These are phyloP conservation scores for Drosophila bunnanda DNA, from an alignment of 2,888 invertebrate genomes.

Conservation along the genomic window DNA sequence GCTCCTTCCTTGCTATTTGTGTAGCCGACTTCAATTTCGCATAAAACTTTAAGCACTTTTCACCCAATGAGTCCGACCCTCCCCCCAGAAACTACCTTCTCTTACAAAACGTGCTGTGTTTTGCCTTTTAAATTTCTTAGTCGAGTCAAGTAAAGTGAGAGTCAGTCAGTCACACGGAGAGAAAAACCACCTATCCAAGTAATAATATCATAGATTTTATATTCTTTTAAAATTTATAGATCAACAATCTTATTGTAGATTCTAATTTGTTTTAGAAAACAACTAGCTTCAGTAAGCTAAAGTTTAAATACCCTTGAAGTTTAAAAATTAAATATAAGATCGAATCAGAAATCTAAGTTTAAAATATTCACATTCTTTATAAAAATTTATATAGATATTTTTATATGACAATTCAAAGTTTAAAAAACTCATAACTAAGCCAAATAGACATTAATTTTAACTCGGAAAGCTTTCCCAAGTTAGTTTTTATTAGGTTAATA, in stretches of 20 bases:
- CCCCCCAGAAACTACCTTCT: conserved; percentile 10
- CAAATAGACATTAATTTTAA: too few relatives aligned
- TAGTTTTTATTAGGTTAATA: too few relatives aligned
- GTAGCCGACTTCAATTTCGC: conserved; percentile 63
- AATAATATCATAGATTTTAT: background rate
- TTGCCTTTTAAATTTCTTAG: conserved; percentile 70
- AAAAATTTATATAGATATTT: too few relatives aligned
- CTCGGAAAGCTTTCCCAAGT: too few relatives aligned
- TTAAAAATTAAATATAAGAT: too few relatives aligned
- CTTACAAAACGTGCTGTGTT: conserved; percentile 34
- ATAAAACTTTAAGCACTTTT: conserved; percentile 74
- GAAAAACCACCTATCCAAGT: background rate
- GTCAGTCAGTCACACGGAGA: background rate
- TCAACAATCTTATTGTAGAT: background rate
- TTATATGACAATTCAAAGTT: too few relatives aligned
- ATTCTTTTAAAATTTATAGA: background rate
- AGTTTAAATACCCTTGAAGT: too few relatives aligned
- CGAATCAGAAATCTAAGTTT: too few relatives aligned
- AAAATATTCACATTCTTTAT: too few relatives aligned
- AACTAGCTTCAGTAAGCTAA: too few relatives aligned
- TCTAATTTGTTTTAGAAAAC: too few relatives aligned
- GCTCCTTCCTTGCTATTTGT: conserved; percentile 41
- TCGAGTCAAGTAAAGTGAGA: conserved; percentile 17
- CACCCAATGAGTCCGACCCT: conserved; percentile 47
- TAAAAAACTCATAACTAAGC: too few relatives aligned